Percentiles rank a stretch among this genome's conserved stretches.
phyloP scores from a whole-genome alignment of 2,888 invertebrate genomes.

The Cheilosia variabilis region DNA sequence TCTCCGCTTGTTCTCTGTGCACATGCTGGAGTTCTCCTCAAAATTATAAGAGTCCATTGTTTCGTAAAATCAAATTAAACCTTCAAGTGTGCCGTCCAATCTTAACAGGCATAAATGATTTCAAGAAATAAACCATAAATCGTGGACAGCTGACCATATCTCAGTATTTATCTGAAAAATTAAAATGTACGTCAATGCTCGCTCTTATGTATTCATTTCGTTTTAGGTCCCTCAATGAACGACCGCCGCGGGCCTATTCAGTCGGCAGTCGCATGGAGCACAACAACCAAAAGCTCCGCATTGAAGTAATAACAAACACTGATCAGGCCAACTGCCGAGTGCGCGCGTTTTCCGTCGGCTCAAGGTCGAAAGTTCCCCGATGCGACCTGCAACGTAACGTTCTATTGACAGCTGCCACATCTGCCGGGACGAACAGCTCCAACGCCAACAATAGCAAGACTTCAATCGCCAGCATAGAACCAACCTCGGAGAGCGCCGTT shows the following conservation, averaged over 20 bases:
- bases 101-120: too few species aligned
- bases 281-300: conserved; percentile 85
- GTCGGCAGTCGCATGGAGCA: conserved; percentile 92
- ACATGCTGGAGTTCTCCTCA: too few species aligned
- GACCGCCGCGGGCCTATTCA: conserved; percentile 92
- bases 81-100: too few species aligned
- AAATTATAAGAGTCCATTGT: too few species aligned
- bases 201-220: conserved; percentile 1
- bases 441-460: conserved; percentile 77
- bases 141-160: too few species aligned
- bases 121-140: too few species aligned
- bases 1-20: too few species aligned
- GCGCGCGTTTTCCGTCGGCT: conserved; percentile 91
- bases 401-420: conserved; percentile 77
- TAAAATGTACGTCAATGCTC: neutral
- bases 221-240: conserved; percentile 80
- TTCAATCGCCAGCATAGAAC: conserved; percentile 76
- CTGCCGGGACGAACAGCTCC: conserved; percentile 74
- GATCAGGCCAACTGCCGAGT: conserved; percentile 85
- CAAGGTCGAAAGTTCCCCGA: conserved; percentile 85
- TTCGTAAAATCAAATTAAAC: too few species aligned
- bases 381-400: conserved; percentile 81
- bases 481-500: conserved; percentile 61
- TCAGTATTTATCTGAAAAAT: too few species aligned
- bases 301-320: conserved; percentile 83